Evolutionary conservation across 1,140 invertebrate species (phyloP).

Genomic region (roundworm (Caenorhabditis elegans)): WBcel235 BX284606.5:13453001-13453500

Average conservation of each 20-base stretch:
- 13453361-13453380: slow-evolving; percentile 22
- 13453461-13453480: not conserved
- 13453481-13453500: slow-evolving; percentile 14
- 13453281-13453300: not conserved
- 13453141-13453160: slow-evolving; percentile 30
- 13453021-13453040: not conserved
- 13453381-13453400: slow-evolving; percentile 11
- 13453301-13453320: not conserved
- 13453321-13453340: not conserved
- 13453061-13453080: too few relatives aligned
- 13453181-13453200: not conserved
- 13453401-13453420: not conserved
- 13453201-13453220: too few relatives aligned
- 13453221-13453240: too few relatives aligned
- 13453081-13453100: not conserved
- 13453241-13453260: too few relatives aligned
- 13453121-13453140: not conserved
- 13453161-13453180: not conserved
- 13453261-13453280: not conserved
- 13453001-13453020: slow-evolving; percentile 8
- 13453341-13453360: not conserved
- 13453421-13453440: not conserved
- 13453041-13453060: too few relatives aligned
- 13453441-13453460: not conserved
- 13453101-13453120: not conserved